Percentiles rank a stretch among this genome's conserved stretches.
Conservation (phyloP, 1,140 invertebrate genomes). For the Drosophila auraria region DNA sequence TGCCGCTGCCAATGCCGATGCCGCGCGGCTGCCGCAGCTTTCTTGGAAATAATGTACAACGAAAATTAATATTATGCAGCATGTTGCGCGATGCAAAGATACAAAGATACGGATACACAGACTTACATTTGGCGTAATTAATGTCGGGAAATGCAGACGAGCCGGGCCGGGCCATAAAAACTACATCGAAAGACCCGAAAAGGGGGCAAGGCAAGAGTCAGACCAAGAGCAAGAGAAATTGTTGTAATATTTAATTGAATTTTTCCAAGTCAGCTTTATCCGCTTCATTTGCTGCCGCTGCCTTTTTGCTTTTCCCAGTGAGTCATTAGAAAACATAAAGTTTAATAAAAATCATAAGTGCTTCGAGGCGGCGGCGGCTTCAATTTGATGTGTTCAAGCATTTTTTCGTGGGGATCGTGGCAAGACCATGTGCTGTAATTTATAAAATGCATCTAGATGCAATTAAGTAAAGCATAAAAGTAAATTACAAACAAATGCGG, state of each 20-base stretch:
- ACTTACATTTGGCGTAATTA: conserved; percentile 79
- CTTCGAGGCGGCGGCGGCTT: conserved; percentile 33
- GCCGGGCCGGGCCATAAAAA: conserved; percentile 58
- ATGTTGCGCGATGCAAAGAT: conserved; percentile 75
- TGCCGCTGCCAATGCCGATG: conserved; percentile 30
- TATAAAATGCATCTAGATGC: conserved; percentile 81
- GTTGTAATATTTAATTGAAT: conserved; percentile 83
- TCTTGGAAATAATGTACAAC: conserved; percentile 75
- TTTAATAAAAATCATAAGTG: conserved; percentile 80
- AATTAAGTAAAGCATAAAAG: conserved; percentile 82
- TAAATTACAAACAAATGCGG: conserved; percentile 82
- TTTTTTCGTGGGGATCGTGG: conserved; percentile 25
- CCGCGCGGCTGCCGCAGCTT: conserved; percentile 45
- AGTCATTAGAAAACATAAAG: conserved; percentile 77
- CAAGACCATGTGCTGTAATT: conserved; percentile 66
- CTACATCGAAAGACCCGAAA: conserved; percentile 52
- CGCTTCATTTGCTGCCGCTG: conserved; percentile 54
- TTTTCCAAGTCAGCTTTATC: conserved; percentile 62
- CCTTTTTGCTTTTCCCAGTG: conserved; percentile 32
- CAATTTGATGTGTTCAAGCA: conserved; percentile 60
- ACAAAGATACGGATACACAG: conserved; percentile 49
- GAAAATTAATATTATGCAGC: conserved; percentile 83
- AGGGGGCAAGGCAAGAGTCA: conserved; percentile 12
- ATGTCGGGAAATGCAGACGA: conserved; percentile 71
- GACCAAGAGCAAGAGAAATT: conserved; percentile 53